Evolutionary conservation across 2,888 invertebrate species (phyloP), one percentile per base, ranked within the genome.

Genomic region (Merodon equestris): DNA sequence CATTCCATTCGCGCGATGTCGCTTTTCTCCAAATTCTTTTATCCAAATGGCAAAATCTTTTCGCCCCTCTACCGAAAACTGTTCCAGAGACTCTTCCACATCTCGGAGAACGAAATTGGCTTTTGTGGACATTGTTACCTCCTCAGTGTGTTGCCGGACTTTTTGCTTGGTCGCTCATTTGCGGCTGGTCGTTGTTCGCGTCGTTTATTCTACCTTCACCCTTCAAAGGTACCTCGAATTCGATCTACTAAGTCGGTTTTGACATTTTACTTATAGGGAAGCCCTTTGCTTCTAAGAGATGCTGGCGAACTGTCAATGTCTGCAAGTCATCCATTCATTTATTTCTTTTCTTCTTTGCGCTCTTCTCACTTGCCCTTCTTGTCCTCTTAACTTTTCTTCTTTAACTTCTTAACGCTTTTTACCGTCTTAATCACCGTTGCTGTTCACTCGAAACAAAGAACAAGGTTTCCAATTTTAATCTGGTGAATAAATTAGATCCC

Each of bases 71-170:
- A n/a, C n/a, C n/a, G n/a, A n/a, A n/a, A n/a, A n/a, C n/a, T n/a
- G n/a, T n/a, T n/a, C n/a, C 9, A 70, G 9, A 9, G 60, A 54
- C 19, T 54, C 60, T 47, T 70, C 68, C n/a, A 70, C 54, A 17
- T 70, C 70, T 34, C 50, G 27, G 47, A 58, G 58, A 3, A 45
- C 34, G 13, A 58, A 58, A 19, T 27, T 17, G 17, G 1, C 54
- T 40, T 54, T 40, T n/a, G n/a, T n/a, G n/a, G n/a, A n/a, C n/a
- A n/a, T n/a, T n/a, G n/a, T n/a, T n/a, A n/a, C n/a, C n/a, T n/a
- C n/a, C n/a, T n/a, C n/a, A n/a, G n/a, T n/a, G n/a, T n/a, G n/a
- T n/a, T n/a, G n/a, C n/a, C n/a, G n/a, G n/a, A n/a, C n/a, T n/a
- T n/a, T n/a, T n/a, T n/a, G n/a, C n/a, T n/a, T n/a, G n/a, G n/a